Percentiles rank a stretch among this genome's conserved stretches.
These are phyloP conservation scores for Byasa hedistus DNA, from an alignment of 2,888 invertebrate species.

Conservation along the genomic window DNA sequence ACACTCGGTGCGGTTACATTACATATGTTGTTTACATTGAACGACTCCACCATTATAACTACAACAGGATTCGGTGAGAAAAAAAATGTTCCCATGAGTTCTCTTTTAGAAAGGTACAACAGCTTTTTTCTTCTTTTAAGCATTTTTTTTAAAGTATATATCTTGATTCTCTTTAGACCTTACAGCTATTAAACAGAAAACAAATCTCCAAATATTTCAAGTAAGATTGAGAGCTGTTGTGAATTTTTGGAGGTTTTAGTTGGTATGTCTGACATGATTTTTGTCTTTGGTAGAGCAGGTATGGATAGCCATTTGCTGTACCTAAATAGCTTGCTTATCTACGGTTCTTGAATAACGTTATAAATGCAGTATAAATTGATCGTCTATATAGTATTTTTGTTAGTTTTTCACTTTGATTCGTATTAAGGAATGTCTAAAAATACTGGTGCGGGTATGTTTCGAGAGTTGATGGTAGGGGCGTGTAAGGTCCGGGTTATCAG, in stretches of 20 bases:
- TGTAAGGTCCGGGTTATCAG: conserved; percentile 40
- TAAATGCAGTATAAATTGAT: neutral
- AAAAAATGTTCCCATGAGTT: neutral
- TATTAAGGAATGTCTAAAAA: conserved; percentile 6
- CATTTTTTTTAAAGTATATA: neutral
- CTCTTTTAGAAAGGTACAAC: neutral
- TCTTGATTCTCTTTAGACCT: neutral
- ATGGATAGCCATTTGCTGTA: too few relatives aligned
- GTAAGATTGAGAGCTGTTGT: too few relatives aligned
- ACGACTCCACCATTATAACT: conserved; percentile 35
- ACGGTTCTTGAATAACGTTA: too few relatives aligned
- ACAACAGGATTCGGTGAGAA: conserved; percentile 20
- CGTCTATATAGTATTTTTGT: neutral
- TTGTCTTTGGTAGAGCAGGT: too few relatives aligned
- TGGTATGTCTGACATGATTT: too few relatives aligned
- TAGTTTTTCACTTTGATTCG: neutral
- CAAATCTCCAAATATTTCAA: too few relatives aligned
- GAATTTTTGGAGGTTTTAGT: too few relatives aligned
- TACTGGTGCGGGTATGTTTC: conserved; percentile 16
- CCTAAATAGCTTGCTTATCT: neutral
- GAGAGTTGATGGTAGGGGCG: conserved; percentile 30
- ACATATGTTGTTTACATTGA: conserved; percentile 41
- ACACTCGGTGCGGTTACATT: conserved; percentile 42
- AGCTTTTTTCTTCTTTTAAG: neutral
- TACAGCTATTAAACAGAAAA: neutral